Conservation (phyloP, 2,113 vertebrate species). For the Phycodurus eques region DNA sequence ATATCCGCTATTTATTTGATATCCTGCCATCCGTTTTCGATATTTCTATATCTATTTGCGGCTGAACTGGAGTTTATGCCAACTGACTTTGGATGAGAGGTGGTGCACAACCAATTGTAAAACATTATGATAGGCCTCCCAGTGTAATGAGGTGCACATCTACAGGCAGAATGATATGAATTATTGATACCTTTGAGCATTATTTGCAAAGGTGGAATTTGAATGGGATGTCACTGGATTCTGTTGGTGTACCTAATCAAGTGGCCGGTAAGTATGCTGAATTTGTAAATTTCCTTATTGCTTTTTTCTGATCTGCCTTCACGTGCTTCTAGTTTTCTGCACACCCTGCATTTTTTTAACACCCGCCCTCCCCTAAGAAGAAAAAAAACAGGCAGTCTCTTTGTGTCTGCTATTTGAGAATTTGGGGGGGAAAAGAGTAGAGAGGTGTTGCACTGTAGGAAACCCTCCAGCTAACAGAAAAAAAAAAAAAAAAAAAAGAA, state of each 20-base stretch:
- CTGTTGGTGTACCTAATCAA: background rate
- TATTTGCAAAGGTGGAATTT: background rate
- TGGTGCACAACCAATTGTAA: background rate
- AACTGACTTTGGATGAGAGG: too few species aligned
- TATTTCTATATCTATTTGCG: too few species aligned
- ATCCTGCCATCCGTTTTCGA: too few species aligned
- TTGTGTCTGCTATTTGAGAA: conserved; percentile 13
- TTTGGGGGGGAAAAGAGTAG: background rate
- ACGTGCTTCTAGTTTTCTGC: background rate
- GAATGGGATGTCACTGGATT: background rate
- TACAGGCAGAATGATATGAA: background rate
- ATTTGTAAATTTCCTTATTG: background rate
- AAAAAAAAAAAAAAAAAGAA: background rate
- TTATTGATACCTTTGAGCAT: background rate
- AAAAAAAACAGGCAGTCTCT: conserved; percentile 2
- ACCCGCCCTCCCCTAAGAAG: background rate
- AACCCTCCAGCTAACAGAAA: background rate
- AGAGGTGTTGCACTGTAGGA: background rate
- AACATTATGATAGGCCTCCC: background rate
- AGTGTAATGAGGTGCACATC: background rate
- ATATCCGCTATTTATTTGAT: too few species aligned
- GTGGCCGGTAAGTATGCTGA: background rate
- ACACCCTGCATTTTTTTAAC: background rate
- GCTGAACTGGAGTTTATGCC: too few species aligned
- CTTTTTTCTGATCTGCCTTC: background rate